Percentiles rank a stretch among this genome's conserved stretches.
phyloP scores from a whole-genome alignment of 1,140 invertebrate species.

The Anthonomus grandis region DNA sequence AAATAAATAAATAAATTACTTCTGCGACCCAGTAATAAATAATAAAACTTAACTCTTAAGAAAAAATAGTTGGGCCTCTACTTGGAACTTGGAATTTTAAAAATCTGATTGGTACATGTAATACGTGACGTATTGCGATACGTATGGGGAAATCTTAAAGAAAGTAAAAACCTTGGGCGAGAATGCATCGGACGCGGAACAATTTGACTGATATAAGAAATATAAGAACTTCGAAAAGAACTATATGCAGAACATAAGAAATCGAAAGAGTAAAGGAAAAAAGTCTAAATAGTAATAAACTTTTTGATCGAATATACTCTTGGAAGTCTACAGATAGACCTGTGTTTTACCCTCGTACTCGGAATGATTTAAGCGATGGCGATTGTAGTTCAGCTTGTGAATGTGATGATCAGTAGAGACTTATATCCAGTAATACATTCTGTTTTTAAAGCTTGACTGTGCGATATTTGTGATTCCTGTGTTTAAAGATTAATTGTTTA shows the following conservation, averaged over 20 bases:
- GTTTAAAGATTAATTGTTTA: too few species aligned
- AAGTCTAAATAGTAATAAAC: background rate
- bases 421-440: too few species aligned
- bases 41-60: too few species aligned
- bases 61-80: too few species aligned
- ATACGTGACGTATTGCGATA: constrained; percentile 31
- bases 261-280: constrained; percentile 6
- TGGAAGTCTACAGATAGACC: constrained; percentile 4
- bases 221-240: constrained; percentile 21
- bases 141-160: constrained; percentile 13
- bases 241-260: constrained; percentile 10
- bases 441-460: too few species aligned
- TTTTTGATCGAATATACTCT: constrained; percentile 22
- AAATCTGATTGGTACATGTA: constrained; percentile 36
- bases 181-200: background rate
- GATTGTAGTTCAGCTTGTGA: constrained; percentile 1
- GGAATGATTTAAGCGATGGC: background rate
- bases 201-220: constrained; percentile 19
- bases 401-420: too few species aligned
- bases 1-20: too few species aligned
- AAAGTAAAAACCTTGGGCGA: constrained; percentile 24
- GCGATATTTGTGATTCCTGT: too few species aligned
- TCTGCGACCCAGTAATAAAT: too few species aligned
- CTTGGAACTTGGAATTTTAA: constrained; percentile 26
- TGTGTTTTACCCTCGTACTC: constrained; percentile 17